phyloP scores from a whole-genome alignment of 2,797 vertebrate genomes.

The Squalus acanthias region DNA sequence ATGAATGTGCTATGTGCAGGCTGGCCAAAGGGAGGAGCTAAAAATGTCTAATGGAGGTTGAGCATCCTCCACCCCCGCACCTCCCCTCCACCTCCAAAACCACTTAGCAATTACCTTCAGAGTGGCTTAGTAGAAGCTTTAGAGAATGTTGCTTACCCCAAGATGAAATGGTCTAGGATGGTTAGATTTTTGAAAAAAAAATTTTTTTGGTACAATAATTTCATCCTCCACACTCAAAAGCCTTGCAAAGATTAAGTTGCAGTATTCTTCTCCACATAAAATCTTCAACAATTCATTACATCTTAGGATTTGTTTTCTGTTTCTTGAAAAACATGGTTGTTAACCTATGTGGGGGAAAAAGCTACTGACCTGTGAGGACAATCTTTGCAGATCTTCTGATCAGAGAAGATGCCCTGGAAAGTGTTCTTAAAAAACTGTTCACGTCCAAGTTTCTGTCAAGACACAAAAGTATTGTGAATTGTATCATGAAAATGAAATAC shows the following conservation, averaged over 20 bases:
- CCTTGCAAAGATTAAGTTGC: background rate
- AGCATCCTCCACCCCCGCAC: background rate
- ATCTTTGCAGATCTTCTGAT: conserved; percentile 99
- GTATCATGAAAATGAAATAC: background rate
- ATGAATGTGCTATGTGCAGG: background rate
- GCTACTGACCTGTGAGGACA: conserved; percentile 85
- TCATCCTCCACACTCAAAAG: no score
- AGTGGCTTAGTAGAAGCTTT: background rate
- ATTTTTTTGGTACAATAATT: background rate
- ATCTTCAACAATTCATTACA: background rate
- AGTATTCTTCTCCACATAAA: background rate
- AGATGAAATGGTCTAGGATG: background rate
- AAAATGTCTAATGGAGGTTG: background rate
- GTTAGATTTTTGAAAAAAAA: background rate
- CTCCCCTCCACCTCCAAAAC: background rate
- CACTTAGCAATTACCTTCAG: background rate
- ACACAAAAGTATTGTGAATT: background rate
- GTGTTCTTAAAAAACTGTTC: conserved; percentile 99
- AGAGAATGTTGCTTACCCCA: background rate
- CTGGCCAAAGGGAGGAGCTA: background rate
- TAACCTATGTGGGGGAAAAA: background rate
- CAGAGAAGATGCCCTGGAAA: conserved; percentile 96
- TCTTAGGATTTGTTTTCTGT: background rate
- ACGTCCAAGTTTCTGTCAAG: conserved; percentile 87
- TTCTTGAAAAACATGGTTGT: background rate